A percentile compares a stretch with the other conserved stretches of the same genome.
These are phyloP conservation scores for Aradus depressus DNA, from an alignment of 2,888 invertebrate species.

Conservation along the genomic window DNA sequence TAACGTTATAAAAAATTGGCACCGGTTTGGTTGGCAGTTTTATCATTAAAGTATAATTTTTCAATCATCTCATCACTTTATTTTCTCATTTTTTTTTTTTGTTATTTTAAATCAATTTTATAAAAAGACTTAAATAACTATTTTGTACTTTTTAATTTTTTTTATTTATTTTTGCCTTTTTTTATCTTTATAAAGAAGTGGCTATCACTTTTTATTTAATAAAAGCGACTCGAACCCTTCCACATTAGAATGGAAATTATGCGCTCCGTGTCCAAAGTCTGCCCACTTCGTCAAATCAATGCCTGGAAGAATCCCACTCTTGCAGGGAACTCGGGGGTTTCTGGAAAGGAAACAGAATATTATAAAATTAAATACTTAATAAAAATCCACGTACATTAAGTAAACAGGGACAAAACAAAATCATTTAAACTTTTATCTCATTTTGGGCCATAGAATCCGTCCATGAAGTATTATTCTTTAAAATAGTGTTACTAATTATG, in stretches of 20 bases:
- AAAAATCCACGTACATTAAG: too few species aligned
- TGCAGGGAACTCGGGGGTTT: constrained; percentile 86
- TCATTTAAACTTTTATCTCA: too few species aligned
- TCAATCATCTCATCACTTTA: too few species aligned
- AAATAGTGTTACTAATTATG: too few species aligned
- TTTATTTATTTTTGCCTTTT: too few species aligned
- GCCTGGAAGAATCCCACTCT: constrained; percentile 73
- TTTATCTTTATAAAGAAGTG: too few species aligned
- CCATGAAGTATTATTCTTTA: too few species aligned
- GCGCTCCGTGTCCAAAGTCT: constrained; percentile 39
- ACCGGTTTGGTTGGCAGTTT: neutral
- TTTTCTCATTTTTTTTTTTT: too few species aligned
- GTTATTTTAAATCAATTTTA: neutral
- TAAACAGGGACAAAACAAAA: too few species aligned
- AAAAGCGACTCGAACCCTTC: constrained; percentile 16
- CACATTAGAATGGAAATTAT: constrained; percentile 5
- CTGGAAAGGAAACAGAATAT: constrained; percentile 41
- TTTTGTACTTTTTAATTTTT: constrained; percentile 4
- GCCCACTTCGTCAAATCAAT: constrained; percentile 87
- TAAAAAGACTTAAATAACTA: neutral
- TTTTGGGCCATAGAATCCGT: too few species aligned
- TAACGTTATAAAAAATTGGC: too few species aligned
- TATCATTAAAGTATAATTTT: neutral
- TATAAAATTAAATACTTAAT: too few species aligned
- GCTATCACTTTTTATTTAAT: constrained; percentile 13